Base-by-base conservation (phyloP, 2,113 vertebrate species). In the Podilymbus podiceps region DNA sequence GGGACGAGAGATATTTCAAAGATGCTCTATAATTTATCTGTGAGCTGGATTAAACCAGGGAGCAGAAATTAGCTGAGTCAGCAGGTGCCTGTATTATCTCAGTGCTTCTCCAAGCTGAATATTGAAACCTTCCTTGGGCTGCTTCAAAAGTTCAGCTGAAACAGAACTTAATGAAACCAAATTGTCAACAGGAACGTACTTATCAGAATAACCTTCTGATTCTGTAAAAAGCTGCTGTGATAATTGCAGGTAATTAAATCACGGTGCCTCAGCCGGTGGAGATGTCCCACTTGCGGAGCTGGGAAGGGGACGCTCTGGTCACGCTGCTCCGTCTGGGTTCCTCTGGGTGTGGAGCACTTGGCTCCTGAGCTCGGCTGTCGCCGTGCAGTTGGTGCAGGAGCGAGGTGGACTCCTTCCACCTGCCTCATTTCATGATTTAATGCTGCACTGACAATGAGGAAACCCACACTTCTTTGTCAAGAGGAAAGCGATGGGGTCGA, bases 281-380 rank as follows among this genome's bases (percentile, higher is more conserved):
- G 27, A 11, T 35, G 44, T 47, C 22, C 53, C 50, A 10, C n/a
- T 23, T 25, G 52, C 35, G 9, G 11, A 9, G 71, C 72, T 24
- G 9, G 30, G 52, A 16, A 11, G 25, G 40, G 23, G 63, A 25
- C 60, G 79, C 27, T 42, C 40, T 14, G 18, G 12, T 23, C 58
- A n/a, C 0, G 2, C 40, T 22, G 31, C 67, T 68, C 25, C 15
- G 8, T 3, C 11, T 0, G 28, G 42, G 25, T 33, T 75, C 55
- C 35, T 68, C 60, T 8, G 22, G 19, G 16, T 46, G 30, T 2
- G 4, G 49, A 64, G 64, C 1, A 0, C 7, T 20, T 1, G 3
- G 44, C 5, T 35, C 52, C 46, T 3, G 9, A 67, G 67, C 25
- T 55, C 1, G 0, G 23, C 2, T 0, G 12, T 7, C 5, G 0